These are phyloP conservation scores for Campoletis raptor DNA, from an alignment of 2,888 invertebrate species.

Conservation along the genomic window DNA sequence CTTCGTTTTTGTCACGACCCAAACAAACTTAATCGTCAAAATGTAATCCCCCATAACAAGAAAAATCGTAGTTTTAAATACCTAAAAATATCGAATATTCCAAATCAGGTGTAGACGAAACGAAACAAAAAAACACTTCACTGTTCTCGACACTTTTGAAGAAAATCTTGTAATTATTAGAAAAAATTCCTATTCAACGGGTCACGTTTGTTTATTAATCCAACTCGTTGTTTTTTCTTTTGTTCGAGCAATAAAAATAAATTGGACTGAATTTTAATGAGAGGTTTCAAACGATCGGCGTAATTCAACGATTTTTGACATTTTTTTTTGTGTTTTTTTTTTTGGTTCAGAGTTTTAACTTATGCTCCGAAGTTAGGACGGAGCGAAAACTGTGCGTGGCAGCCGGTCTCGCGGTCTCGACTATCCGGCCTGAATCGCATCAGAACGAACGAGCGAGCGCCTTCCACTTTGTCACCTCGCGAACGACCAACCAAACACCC, in stretches of 20 bases:
- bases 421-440: slow-evolving; percentile 64
- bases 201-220: neutral
- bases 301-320: slow-evolving; percentile 1
- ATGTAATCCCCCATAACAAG: neutral
- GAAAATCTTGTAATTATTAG: neutral
- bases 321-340: neutral
- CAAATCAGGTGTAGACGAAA: neutral
- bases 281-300: neutral
- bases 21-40: neutral
- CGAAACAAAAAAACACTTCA: slow-evolving; percentile 1
- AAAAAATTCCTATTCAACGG: neutral
- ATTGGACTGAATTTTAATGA: neutral
- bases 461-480: slow-evolving; percentile 62
- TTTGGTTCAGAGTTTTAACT: neutral
- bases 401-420: slow-evolving; percentile 65
- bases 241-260: neutral
- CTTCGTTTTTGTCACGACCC: neutral
- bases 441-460: slow-evolving; percentile 63
- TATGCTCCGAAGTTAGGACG: slow-evolving; percentile 6
- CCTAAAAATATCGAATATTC: slow-evolving; percentile 3
- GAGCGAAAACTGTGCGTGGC: slow-evolving; percentile 48
- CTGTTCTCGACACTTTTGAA: neutral
- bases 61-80: neutral
- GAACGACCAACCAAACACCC: slow-evolving; percentile 49
- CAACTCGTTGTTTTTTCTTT: neutral